Conservation (phyloP, 2,888 invertebrate species). For the Octonoba sinensis region DNA sequence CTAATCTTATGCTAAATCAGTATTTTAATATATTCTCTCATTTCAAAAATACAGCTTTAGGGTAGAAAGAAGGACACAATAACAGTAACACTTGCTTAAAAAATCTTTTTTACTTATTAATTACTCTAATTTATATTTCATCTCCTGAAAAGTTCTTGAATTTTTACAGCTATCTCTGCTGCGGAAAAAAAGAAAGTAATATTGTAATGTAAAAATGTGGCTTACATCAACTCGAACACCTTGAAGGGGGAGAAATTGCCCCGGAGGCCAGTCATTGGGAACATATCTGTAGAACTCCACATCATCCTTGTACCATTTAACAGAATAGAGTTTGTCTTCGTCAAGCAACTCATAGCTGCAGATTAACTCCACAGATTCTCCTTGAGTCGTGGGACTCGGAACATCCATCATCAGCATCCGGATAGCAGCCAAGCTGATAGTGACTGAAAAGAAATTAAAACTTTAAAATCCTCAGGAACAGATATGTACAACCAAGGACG, state of each 20-base stretch:
- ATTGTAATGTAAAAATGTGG: not conserved
- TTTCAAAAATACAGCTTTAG: too few species aligned
- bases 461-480: too few species aligned
- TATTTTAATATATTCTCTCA: too few species aligned
- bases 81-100: too few species aligned
- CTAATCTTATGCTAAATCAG: too few species aligned
- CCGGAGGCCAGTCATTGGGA: constrained; percentile 84
- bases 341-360: constrained; percentile 88
- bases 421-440: constrained; percentile 69
- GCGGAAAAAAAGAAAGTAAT: too few species aligned
- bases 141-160: not conserved
- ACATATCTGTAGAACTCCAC: constrained; percentile 90
- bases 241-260: constrained; percentile 82
- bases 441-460: constrained; percentile 25
- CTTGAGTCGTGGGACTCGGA: constrained; percentile 84
- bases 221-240: constrained; percentile 90
- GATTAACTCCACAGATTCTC: constrained; percentile 82
- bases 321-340: constrained; percentile 83
- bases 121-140: too few species aligned
- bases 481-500: too few species aligned
- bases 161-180: not conserved
- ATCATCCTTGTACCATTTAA: constrained; percentile 93
- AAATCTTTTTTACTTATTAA: too few species aligned
- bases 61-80: too few species aligned
- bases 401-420: constrained; percentile 84